Base-by-base conservation (phyloP, 2,888 invertebrate genomes). In the Gonocerus acuteangulatus region DNA sequence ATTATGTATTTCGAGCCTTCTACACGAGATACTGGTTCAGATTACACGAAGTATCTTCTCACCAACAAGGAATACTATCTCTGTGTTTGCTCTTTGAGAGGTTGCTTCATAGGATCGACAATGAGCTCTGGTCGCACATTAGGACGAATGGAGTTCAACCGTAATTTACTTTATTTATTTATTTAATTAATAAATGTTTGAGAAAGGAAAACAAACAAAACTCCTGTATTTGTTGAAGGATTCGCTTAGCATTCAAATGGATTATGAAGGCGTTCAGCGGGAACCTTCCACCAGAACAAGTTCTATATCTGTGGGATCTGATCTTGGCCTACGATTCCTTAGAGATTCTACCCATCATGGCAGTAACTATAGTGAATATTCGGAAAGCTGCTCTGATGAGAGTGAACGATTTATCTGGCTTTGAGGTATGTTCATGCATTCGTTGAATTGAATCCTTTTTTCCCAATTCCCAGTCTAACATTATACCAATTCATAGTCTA, bases 251-350 rank as follows among this genome's bases (percentile, higher is more conserved):
- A 1, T 94, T 95, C 73, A 95, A 95, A 74, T 96, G 96, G 95
- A 75, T 96, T 48, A 95, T 96, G 86, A 79, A 95, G 66, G 95
- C 91, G 1, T 96, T 95, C 74, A 94, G 95, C 70, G 96, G 96
- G 0, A 93, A 93, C 71, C 77, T 96, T 49, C 88, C 92, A 0
- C 93, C 93, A 0, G 93, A 94, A 71, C 95, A 96, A 74, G 80
- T 96, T 1, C 77, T 96, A 2, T 83, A 89, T 44, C 78, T 96
- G 13, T 96, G 96, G 96, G 96, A 96, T 74, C 79, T 94, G 69
- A 81, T 92, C 59, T 79, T 96, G 11, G 95, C 93, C 2, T 94
- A 92, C 73, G 93, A 95, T 74, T 91, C 93, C 6, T 75, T 95
- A 62, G 94, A 95, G 75, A 85, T 95, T 36, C 79, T 96, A 59